phyloP scores from a whole-genome alignment of 2,113 vertebrate genomes.

The Neolamprologus variostigma region DNA sequence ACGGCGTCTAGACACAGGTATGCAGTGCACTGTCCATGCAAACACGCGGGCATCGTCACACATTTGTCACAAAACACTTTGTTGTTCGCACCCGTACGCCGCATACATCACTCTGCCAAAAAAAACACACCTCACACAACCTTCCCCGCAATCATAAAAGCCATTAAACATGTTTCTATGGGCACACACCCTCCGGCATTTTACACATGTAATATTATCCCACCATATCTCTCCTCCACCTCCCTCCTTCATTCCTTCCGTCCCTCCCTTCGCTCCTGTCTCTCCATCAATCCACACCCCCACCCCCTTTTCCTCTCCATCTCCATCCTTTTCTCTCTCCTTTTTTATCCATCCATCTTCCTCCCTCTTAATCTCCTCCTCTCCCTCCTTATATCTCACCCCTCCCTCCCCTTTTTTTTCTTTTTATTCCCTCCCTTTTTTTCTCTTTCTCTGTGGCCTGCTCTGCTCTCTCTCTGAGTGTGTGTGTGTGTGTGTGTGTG shows the following conservation, averaged over 20 bases:
- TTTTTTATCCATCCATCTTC: neutral
- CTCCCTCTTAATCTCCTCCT: slow-evolving; percentile 1
- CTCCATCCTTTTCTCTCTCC: neutral
- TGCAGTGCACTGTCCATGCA: neutral
- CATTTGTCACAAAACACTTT: neutral
- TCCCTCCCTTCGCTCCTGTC: neutral
- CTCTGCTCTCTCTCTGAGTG: slow-evolving; percentile 11
- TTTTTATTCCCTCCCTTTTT: neutral
- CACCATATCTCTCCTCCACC: slow-evolving; percentile 24
- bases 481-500: slow-evolving; percentile 18
- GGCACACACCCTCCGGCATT: slow-evolving; percentile 51
- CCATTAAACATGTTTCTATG: slow-evolving; percentile 60
- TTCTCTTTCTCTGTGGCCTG: slow-evolving; percentile 19
- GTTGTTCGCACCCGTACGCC: slow-evolving; percentile 4
- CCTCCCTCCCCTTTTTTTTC: neutral
- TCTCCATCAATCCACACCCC: slow-evolving; percentile 27
- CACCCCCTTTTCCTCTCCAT: neutral
- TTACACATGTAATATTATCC: slow-evolving; percentile 61
- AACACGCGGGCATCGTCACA: neutral
- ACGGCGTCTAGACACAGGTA: neutral
- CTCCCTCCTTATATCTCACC: neutral
- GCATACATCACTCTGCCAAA: neutral
- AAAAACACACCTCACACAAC: slow-evolving; percentile 21
- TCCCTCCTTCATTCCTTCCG: neutral
- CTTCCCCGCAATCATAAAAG: slow-evolving; percentile 39